Percentiles rank a stretch among this genome's conserved stretches.
phyloP scores from a whole-genome alignment of 1,140 invertebrate species.

The Danaus plexippus region DNA sequence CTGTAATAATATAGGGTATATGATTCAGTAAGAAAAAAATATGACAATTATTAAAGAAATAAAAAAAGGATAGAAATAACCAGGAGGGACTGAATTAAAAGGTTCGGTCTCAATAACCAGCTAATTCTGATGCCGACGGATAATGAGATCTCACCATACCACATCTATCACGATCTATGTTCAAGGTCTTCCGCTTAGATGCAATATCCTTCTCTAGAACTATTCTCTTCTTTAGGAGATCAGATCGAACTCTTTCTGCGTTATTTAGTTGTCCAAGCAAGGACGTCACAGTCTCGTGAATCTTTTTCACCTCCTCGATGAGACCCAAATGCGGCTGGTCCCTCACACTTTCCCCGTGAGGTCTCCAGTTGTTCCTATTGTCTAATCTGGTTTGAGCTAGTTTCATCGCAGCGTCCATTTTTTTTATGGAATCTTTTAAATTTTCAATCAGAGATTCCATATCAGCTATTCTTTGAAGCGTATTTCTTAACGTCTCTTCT shows the following conservation, averaged over 20 bases:
- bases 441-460: conserved; percentile 79
- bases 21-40: no score
- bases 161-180: conserved; percentile 79
- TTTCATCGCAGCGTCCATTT: conserved; percentile 81
- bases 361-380: conserved; percentile 75
- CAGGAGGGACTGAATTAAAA: not conserved
- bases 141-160: conserved; percentile 78
- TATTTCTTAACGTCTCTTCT: conserved; percentile 77
- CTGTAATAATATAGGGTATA: no score
- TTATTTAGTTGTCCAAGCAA: conserved; percentile 64
- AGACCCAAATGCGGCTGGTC: conserved; percentile 79
- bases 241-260: conserved; percentile 74
- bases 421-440: conserved; percentile 74
- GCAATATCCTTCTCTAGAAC: conserved; percentile 80
- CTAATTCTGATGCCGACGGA: conserved; percentile 77
- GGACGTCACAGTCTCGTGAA: conserved; percentile 76
- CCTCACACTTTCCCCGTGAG: conserved; percentile 80
- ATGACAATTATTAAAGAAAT: no score
- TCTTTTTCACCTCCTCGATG: conserved; percentile 81
- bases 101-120: conserved; percentile 59
- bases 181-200: conserved; percentile 80
- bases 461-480: conserved; percentile 76
- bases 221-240: conserved; percentile 74
- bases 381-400: conserved; percentile 83
- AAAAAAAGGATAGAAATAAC: no score